Base-by-base conservation (phyloP, 64 coral and sea anemone species). In the Orbicella faveolata region DNA sequence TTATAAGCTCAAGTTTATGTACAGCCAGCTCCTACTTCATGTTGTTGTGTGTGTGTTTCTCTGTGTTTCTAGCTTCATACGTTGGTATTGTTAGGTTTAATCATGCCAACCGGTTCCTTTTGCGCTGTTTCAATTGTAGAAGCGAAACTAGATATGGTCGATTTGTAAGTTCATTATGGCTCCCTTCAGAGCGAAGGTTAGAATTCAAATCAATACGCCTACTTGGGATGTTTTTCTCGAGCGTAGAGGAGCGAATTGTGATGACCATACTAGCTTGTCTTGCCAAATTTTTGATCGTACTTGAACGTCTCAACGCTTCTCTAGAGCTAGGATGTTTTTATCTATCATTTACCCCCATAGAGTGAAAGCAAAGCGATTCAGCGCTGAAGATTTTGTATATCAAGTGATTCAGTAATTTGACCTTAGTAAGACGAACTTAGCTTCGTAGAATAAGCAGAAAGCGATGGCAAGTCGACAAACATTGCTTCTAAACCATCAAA, bases 361-460 rank as follows among this genome's bases (percentile, higher is more conserved):
- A 70, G 9, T 41, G 21, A 52, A 69, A 72, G 14, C 10, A 83
- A 20, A 83, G 23, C 79, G 79, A 81, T 63, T 59, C 30, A 35
- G 25, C 21, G 57, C 34, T 61, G 15, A 7, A 39, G 53, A 73
- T 72, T 70, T 85, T 85, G 64, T 36, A 20, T 84, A 14, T 85
- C 65, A 63, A 72, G 23, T 26, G 23, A 52, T 52, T 85, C 21
- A n/a, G 82, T 85, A 85, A 85, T 72, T 72, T 85, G 82, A 85
- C 82, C 37, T 52, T 85, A 52, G 37, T 39, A 26, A 69, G 21
- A 10, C 36, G 41, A 26, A 18, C 18, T 85, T 1, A 33, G 21
- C 10, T 37, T 72, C 16, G 13, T 21, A 52, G 37, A 67, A 52
- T 36, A 33, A 39, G 63, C 36, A 25, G 3, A 68, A 2, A 41